phyloP scores from a whole-genome alignment of 2,797 vertebrate species.

The Distichodus sexfasciatus region DNA sequence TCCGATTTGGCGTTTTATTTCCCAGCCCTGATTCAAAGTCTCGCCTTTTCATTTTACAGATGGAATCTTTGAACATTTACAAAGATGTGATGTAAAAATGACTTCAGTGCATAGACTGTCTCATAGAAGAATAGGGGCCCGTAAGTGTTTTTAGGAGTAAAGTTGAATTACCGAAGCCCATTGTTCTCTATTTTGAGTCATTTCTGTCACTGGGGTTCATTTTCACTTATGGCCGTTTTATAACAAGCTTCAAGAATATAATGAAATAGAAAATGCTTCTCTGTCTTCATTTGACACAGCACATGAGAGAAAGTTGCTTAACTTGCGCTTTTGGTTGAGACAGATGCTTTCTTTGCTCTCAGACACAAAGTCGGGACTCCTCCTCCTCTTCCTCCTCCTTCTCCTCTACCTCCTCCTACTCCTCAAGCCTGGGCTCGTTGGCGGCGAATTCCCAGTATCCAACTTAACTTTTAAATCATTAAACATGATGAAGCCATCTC shows the following conservation, averaged over 20 bases:
- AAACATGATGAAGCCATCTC: constrained; percentile 79
- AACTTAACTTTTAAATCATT: constrained; percentile 78
- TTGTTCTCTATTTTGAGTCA: constrained; percentile 53
- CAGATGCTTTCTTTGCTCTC: constrained; percentile 44
- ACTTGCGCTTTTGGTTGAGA: constrained; percentile 10
- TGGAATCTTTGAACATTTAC: constrained; percentile 41
- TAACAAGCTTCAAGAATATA: neutral
- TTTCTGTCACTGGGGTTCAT: constrained; percentile 38
- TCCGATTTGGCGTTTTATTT: constrained; percentile 24
- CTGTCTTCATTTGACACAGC: too few species aligned
- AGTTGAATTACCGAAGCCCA: constrained; percentile 53
- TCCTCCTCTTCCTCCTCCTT: too few species aligned
- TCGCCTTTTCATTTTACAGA: constrained; percentile 35
- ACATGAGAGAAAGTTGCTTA: too few species aligned
- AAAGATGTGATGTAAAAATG: constrained; percentile 46
- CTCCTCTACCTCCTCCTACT: too few species aligned
- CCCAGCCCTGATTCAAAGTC: constrained; percentile 6
- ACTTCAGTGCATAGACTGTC: constrained; percentile 43
- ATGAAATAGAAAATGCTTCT: constrained; percentile 23
- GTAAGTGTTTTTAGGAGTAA: constrained; percentile 39
- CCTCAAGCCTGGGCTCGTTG: constrained; percentile 53
- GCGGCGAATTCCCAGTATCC: constrained; percentile 67
- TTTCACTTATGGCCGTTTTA: constrained; percentile 36
- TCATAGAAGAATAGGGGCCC: constrained; percentile 34
- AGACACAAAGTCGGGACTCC: constrained; percentile 45